These are phyloP conservation scores for Mesitornis unicolor DNA, from an alignment of 2,113 vertebrate species.

Conservation along the genomic window DNA sequence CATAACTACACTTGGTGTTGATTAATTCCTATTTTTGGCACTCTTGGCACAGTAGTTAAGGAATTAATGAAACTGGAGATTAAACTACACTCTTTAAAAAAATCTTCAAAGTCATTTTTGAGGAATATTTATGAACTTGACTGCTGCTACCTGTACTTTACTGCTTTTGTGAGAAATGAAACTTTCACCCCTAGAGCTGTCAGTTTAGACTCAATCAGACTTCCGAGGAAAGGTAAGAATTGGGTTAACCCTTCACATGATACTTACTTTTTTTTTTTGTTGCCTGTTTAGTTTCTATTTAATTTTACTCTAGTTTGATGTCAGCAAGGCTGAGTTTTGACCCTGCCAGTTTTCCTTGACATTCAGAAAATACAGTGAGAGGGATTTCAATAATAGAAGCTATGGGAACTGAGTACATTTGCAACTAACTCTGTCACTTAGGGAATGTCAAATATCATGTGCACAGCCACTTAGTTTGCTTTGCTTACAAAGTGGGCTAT, in stretches of 20 bases:
- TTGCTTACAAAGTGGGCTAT: background rate
- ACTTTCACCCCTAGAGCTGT: constrained; percentile 1
- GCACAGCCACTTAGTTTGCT: background rate
- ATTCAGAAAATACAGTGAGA: background rate
- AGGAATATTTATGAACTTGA: constrained; percentile 59
- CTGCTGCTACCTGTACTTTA: constrained; percentile 8
- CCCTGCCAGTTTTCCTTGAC: background rate
- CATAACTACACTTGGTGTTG: background rate
- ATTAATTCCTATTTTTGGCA: constrained; percentile 40
- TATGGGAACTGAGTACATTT: background rate
- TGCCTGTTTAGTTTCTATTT: background rate
- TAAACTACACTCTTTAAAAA: constrained; percentile 31
- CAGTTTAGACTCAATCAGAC: background rate
- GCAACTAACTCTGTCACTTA: background rate
- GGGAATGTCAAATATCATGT: background rate
- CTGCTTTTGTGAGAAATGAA: constrained; percentile 19
- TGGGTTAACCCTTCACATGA: background rate
- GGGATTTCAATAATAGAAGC: background rate
- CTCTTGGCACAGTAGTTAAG: constrained; percentile 20
- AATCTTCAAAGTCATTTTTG: constrained; percentile 49
- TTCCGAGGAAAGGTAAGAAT: background rate
- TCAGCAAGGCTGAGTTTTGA: background rate
- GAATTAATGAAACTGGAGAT: constrained; percentile 63
- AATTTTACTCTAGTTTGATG: background rate
- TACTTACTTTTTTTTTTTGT: background rate